These are phyloP conservation scores for Rallus limicola DNA, from an alignment of 2,113 vertebrate species.

Conservation along the genomic window DNA sequence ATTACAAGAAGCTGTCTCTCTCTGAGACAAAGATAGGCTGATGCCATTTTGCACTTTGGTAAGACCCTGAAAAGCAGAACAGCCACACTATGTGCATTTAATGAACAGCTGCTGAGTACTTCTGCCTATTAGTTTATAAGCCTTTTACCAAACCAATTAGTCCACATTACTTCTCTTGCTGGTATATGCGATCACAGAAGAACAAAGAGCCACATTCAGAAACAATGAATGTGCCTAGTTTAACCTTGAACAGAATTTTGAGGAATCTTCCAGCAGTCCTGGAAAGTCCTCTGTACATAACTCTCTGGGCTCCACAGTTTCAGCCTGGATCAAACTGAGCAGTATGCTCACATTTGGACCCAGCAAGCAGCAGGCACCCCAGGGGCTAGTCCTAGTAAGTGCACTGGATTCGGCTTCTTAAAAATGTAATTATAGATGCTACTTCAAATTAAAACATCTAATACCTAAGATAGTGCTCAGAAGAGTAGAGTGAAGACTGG, in stretches of 20 bases:
- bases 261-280: not conserved
- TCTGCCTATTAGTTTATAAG: not conserved
- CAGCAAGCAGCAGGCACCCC: not conserved
- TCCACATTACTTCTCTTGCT: not conserved
- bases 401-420: not conserved
- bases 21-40: not conserved
- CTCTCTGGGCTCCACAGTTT: not conserved
- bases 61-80: not conserved
- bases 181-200: not conserved
- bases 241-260: not conserved
- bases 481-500: not conserved
- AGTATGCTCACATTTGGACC: not conserved
- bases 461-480: not conserved
- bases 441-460: not conserved
- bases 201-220: not conserved
- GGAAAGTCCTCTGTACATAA: not conserved
- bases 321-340: not conserved
- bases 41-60: not conserved
- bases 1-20: not conserved
- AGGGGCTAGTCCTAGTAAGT: too few relatives aligned
- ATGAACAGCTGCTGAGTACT: not conserved
- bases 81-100: not conserved
- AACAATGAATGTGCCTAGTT: not conserved
- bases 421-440: not conserved
- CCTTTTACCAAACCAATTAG: not conserved